These are phyloP conservation scores for Rhynchonema sp. DNA, from an alignment of 2,888 invertebrate species.

Conservation along the genomic window DNA sequence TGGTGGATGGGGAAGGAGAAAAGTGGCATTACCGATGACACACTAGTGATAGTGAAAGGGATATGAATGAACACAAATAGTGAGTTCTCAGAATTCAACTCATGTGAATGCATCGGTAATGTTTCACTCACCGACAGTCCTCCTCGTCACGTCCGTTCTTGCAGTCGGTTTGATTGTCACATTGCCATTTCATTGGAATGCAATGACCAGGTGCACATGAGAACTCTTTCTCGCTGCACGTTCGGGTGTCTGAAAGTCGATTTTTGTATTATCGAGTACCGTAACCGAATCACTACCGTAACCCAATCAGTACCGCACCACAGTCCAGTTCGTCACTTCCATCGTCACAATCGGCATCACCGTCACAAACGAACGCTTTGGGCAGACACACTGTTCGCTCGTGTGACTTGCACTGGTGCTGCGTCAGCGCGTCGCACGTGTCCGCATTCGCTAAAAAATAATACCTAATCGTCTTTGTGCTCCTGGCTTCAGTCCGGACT, in stretches of 20 bases:
- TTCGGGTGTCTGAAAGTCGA: constrained; percentile 4
- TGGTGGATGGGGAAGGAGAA: no score
- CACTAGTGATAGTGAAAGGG: no score
- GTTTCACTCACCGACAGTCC: neutral
- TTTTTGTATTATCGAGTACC: neutral
- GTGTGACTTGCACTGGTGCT: no score
- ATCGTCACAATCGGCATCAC: constrained; percentile 39
- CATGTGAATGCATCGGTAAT: neutral
- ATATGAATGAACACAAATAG: no score
- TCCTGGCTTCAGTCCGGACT: no score
- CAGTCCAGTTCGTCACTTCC: constrained; percentile 36
- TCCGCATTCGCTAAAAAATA: no score
- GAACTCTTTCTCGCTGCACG: constrained; percentile 33
- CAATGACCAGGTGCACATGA: constrained; percentile 51
- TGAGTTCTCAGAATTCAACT: neutral
- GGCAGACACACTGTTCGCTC: no score
- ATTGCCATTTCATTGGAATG: constrained; percentile 58
- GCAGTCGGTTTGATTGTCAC: constrained; percentile 52
- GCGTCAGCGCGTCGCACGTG: no score
- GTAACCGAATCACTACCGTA: no score
- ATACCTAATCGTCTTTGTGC: no score
- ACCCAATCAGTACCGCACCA: no score
- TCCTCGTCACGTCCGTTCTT: constrained; percentile 44
- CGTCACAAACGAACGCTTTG: constrained; percentile 41
- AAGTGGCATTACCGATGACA: no score